These are phyloP conservation scores for Drosophila cardini DNA, from an alignment of 1,140 invertebrate genomes.

Conservation along the genomic window DNA sequence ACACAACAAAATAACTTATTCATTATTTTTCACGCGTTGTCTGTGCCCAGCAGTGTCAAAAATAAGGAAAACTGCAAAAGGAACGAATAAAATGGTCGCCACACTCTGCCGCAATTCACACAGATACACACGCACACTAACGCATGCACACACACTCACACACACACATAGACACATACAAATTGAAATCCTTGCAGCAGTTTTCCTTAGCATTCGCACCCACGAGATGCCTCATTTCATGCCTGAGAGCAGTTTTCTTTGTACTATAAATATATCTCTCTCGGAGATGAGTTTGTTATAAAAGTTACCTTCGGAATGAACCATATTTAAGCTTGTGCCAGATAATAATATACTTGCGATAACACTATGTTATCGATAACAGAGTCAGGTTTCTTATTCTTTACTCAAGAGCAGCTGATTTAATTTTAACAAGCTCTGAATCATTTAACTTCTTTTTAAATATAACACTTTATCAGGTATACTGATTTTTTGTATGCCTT, in stretches of 20 bases:
- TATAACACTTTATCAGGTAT: no score
- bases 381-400: no score
- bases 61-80: constrained; percentile 21
- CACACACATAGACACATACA: constrained; percentile 9
- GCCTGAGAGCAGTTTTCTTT: constrained; percentile 28
- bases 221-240: constrained; percentile 49
- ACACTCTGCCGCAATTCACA: constrained; percentile 43
- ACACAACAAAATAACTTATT: constrained; percentile 65
- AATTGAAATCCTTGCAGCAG: constrained; percentile 44
- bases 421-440: no score
- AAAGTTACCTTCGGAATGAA: constrained; percentile 27
- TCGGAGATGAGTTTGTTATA: constrained; percentile 39
- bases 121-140: constrained; percentile 24
- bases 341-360: no score
- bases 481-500: no score
- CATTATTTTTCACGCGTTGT: constrained; percentile 68
- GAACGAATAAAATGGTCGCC: constrained; percentile 41
- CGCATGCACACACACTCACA: constrained; percentile 16
- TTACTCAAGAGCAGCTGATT: neutral
- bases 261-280: no score
- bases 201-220: constrained; percentile 36
- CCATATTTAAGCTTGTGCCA: no score
- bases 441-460: no score
- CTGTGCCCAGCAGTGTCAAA: constrained; percentile 35
- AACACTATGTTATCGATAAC: constrained; percentile 2